Evolutionary conservation across 1,140 invertebrate species (phyloP), one percentile per base, ranked within the genome.

Genomic region (Trachymyrmex cornetzi): DNA sequence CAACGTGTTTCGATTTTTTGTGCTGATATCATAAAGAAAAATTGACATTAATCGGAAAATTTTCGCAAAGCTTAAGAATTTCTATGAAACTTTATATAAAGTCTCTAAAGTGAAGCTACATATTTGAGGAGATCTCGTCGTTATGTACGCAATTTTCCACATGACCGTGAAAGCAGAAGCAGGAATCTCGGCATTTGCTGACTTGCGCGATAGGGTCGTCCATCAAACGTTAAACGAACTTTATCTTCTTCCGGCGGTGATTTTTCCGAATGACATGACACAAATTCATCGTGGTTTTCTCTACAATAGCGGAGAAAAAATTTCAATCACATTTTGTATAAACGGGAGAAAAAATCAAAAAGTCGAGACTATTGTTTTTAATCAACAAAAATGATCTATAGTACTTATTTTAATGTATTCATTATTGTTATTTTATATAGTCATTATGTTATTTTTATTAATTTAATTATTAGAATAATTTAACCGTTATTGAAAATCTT

Each of bases 251-350:
- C 67, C 50, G 53, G 11, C 38, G 38, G 6, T 7, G 38, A 61
- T 82, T 82, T 82, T 82, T 74, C 80, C 55, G 24, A 59, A 61
- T 82, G 67, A 82, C 67, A 44, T 14, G 55, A 82, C 80, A 74
- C 66, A 82, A 82, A 82, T 82, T n/a, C 66, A 19, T 82, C 38
- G 66, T 34, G 4, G 27, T 82, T 82, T 82, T 82, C 67, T 44
- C 79, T 16, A 22, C 53, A 22, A 59, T 55, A 72, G 19, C 14
- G 16, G 7, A 55, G 19, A 24, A 44, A 72, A 59, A 72, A 48
- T 67, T 61, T 2, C n/a, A 3, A 4, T 12, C 22, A 16, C 50
- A 27, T 44, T 69, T 38, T 7, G 48, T 11, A 12, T n/a, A 14
- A 5, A 24, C 6, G 30, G 48, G 11, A 19, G n/a, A 79, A 30